Conservation (phyloP, 1,140 invertebrate species). For the Bathynomus jamesi region DNA sequence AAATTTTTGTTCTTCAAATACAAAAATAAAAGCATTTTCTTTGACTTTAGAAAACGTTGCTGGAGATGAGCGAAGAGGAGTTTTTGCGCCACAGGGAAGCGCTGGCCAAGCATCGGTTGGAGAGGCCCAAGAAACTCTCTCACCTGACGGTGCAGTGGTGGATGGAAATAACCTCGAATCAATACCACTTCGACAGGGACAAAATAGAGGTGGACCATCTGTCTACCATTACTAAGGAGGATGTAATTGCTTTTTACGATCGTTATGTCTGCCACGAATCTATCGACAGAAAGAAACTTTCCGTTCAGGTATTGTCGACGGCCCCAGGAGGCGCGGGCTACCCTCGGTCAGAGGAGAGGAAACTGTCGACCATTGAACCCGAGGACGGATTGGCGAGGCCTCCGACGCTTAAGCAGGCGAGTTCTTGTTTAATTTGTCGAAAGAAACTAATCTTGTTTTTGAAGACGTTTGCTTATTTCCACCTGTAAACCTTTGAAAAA, state of each 20-base stretch:
- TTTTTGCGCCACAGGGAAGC: slow-evolving; percentile 75
- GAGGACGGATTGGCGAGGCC: slow-evolving; percentile 28
- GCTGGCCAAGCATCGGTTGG: slow-evolving; percentile 65
- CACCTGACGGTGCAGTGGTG: slow-evolving; percentile 63
- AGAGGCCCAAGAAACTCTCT: slow-evolving; percentile 80
- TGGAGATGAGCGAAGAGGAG: slow-evolving; percentile 68
- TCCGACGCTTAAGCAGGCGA: slow-evolving; percentile 23
- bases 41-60: slow-evolving; percentile 56
- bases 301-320: slow-evolving; percentile 41
- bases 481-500: not conserved
- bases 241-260: slow-evolving; percentile 48
- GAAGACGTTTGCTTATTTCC: not conserved
- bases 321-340: slow-evolving; percentile 29
- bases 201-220: slow-evolving; percentile 75
- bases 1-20: slow-evolving; percentile 33
- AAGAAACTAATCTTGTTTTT: not conserved
- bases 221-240: slow-evolving; percentile 65
- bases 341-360: not conserved
- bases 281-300: slow-evolving; percentile 46
- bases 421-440: not conserved
- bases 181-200: slow-evolving; percentile 88
- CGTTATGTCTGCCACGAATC: slow-evolving; percentile 41
- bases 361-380: slow-evolving; percentile 4
- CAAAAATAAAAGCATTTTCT: not conserved
- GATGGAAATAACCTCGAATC: slow-evolving; percentile 74